Conservation (phyloP, 2,113 vertebrate species). For the Perca flavescens region DNA sequence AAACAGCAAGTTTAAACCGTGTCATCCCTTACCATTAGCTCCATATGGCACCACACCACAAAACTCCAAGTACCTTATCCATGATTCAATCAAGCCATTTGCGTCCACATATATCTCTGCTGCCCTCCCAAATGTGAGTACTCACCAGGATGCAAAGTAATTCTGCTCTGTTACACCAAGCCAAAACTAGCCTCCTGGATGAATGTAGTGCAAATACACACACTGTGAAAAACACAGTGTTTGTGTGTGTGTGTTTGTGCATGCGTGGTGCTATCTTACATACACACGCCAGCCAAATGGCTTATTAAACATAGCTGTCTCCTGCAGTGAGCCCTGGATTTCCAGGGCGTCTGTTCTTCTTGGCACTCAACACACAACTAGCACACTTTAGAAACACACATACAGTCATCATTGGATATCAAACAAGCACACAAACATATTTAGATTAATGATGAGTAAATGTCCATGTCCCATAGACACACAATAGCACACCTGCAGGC, state of each 20-base stretch:
- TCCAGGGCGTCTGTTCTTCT: conserved; percentile 67
- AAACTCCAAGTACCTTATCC: conserved; percentile 21
- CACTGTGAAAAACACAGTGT: conserved; percentile 2
- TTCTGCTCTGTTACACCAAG: conserved; percentile 18
- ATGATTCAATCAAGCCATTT: conserved; percentile 54
- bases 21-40: conserved; percentile 34
- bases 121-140: conserved; percentile 27
- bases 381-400: conserved; percentile 42
- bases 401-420: conserved; percentile 6
- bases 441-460: conserved; percentile 15
- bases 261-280: conserved; percentile 13
- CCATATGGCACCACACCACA: conserved; percentile 26
- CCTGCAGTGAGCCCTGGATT: conserved; percentile 58
- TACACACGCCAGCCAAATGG: conserved; percentile 34
- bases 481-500: not conserved
- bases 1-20: conserved; percentile 23
- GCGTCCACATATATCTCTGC: conserved; percentile 31
- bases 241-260: not conserved
- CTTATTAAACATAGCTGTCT: conserved; percentile 64
- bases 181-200: conserved; percentile 43
- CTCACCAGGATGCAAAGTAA: conserved; percentile 50
- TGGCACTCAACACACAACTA: conserved; percentile 48
- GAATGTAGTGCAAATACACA: conserved; percentile 7
- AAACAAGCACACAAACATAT: conserved; percentile 25
- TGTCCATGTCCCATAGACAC: conserved; percentile 1